Conservation (phyloP, 2,113 vertebrate genomes). For the Paracyprichromis sp. region DNA sequence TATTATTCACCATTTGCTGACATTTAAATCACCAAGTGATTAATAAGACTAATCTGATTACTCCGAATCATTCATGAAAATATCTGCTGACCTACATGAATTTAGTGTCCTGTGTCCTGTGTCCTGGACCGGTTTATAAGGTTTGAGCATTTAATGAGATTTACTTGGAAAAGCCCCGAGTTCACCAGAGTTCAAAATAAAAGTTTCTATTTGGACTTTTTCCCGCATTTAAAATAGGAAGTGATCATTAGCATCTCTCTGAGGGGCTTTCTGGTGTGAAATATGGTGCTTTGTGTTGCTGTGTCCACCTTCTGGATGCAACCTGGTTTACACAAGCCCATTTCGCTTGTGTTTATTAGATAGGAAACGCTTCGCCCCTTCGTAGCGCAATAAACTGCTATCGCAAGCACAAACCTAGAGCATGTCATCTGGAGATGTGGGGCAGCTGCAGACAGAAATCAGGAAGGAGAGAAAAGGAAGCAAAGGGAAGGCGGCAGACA, state of each 20-base stretch:
- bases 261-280: neutral
- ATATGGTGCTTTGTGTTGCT: neutral
- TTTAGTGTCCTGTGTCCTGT: rapidly evolving
- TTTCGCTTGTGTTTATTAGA: neutral
- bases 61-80: neutral
- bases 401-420: neutral
- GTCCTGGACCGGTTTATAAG: neutral
- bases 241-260: neutral
- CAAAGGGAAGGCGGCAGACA: constrained; percentile 51
- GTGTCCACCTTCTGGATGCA: neutral
- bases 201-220: neutral
- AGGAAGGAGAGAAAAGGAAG: constrained; percentile 55
- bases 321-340: neutral
- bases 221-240: neutral
- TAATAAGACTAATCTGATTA: neutral
- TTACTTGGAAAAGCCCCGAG: neutral
- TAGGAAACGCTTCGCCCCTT: constrained; percentile 28
- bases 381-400: neutral
- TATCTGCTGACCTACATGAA: neutral
- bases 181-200: neutral
- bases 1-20: neutral
- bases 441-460: constrained; percentile 48
- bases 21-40: neutral
- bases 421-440: constrained; percentile 10
- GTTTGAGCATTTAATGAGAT: neutral